These are phyloP conservation scores for Nesogale talazaci DNA, from an alignment of 2,113 vertebrate genomes.

Conservation along the genomic window DNA sequence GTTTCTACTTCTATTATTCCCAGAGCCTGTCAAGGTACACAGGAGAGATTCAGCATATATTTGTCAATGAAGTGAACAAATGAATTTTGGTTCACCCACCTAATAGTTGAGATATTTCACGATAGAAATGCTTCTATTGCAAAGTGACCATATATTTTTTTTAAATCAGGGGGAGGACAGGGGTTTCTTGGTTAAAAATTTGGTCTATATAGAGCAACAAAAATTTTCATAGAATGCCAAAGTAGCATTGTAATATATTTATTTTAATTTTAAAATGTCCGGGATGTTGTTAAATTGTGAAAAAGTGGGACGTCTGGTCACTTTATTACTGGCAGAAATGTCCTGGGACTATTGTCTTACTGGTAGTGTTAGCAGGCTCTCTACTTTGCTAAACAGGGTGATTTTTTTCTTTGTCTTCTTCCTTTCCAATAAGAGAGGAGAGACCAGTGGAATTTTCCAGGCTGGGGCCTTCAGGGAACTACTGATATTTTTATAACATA, in stretches of 20 bases:
- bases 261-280: too few relatives aligned
- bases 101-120: background rate
- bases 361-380: background rate
- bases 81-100: background rate
- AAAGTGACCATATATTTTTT: too few relatives aligned
- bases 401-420: background rate
- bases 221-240: too few relatives aligned
- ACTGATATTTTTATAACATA: constrained; percentile 68
- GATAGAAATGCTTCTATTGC: background rate
- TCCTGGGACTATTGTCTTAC: background rate
- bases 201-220: too few relatives aligned
- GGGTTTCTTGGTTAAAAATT: too few relatives aligned
- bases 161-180: too few relatives aligned
- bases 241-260: too few relatives aligned
- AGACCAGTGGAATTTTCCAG: constrained; percentile 66
- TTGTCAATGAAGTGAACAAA: background rate
- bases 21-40: background rate
- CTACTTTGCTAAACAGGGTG: constrained; percentile 21
- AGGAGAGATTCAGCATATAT: constrained; percentile 11
- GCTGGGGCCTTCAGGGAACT: constrained; percentile 35
- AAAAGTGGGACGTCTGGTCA: too few relatives aligned
- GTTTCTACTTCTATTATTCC: background rate
- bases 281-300: too few relatives aligned
- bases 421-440: constrained; percentile 13
- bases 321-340: background rate